Evolutionary conservation across 2,797 vertebrate species (phyloP).

Genomic region (Odontamblyopus lacepedii): DNA sequence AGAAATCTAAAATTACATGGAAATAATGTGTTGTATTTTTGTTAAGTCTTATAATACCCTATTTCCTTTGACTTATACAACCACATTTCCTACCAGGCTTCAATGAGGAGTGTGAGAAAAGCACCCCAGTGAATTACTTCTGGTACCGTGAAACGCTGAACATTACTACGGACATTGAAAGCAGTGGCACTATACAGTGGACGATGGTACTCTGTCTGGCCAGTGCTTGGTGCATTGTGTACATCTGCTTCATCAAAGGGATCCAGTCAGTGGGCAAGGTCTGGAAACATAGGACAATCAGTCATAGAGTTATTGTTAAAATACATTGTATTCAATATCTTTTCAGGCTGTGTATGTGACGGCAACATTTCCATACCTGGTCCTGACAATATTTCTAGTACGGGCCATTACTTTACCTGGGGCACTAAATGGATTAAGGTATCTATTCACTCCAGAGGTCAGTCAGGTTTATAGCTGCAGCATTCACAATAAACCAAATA

Average conservation of each 20-base stretch:
- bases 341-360: conserved; percentile 86
- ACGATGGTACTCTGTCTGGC: conserved; percentile 81
- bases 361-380: conserved; percentile 86
- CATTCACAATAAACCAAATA: background rate
- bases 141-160: conserved; percentile 92
- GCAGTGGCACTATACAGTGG: conserved; percentile 81
- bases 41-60: background rate
- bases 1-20: background rate
- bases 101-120: conserved; percentile 80
- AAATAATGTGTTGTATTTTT: background rate
- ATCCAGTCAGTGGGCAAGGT: conserved; percentile 91
- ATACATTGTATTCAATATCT: background rate
- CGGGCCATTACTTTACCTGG: conserved; percentile 85
- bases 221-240: conserved; percentile 82
- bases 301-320: background rate
- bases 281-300: conserved; percentile 11
- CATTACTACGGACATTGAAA: conserved; percentile 73
- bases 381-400: conserved; percentile 87
- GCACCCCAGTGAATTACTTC: conserved; percentile 86
- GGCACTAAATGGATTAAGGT: conserved; percentile 78
- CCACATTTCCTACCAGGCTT: conserved; percentile 59
- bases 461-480: conserved; percentile 51
- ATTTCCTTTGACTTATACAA: background rate
- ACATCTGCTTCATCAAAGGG: conserved; percentile 87
- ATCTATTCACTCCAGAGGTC: conserved; percentile 90